Conservation (phyloP, 2,113 vertebrate species). For the Gallinago undulata region DNA sequence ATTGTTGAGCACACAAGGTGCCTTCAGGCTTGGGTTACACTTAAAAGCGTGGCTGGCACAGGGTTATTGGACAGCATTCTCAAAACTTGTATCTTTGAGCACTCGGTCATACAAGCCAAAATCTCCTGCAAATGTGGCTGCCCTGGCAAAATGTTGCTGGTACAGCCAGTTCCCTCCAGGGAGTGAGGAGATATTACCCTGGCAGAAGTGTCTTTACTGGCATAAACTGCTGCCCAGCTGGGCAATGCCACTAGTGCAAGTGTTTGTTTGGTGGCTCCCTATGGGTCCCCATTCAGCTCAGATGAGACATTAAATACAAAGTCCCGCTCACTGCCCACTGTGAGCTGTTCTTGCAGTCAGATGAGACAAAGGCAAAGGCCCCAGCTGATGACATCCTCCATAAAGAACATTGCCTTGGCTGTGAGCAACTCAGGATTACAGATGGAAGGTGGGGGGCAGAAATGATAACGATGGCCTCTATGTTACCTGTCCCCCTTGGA, state of each 20-base stretch:
- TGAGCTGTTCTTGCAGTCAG: background rate
- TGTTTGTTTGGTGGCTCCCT: background rate
- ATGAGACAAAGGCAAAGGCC: background rate
- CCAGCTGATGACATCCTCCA: background rate
- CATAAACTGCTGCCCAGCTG: background rate
- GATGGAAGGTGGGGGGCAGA: background rate
- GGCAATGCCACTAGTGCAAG: background rate
- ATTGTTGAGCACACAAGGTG: background rate
- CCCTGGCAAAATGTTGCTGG: background rate
- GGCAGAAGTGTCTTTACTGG: background rate
- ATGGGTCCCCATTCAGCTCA: background rate
- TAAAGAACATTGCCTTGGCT: background rate
- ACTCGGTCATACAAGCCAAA: background rate
- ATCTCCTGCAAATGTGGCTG: background rate
- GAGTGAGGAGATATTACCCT: background rate
- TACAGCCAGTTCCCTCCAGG: background rate
- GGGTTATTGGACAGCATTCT: background rate
- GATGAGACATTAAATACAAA: background rate
- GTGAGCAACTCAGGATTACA: background rate
- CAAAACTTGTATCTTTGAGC: background rate
- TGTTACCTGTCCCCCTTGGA: background rate
- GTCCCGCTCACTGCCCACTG: background rate
- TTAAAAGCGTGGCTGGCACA: background rate
- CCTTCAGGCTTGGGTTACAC: background rate
- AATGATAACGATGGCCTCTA: background rate